Evolutionary conservation across 2,113 vertebrate genomes (phyloP), one percentile per base, ranked within the genome.

Genomic region (Cryptotis parvus): DNA sequence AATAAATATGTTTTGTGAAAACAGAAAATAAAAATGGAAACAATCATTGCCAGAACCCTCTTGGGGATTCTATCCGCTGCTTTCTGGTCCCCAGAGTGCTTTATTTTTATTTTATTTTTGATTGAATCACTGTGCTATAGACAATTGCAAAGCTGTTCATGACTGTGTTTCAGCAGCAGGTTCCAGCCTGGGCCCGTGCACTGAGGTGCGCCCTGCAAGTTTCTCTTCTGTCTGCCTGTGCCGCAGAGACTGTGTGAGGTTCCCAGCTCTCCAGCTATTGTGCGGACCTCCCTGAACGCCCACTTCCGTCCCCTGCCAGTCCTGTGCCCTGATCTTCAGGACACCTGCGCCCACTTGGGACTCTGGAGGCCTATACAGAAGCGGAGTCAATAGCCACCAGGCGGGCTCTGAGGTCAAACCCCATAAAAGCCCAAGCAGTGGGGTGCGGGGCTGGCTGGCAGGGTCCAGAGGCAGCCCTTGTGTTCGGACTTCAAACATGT

Each of bases 1-100:
- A 27, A 35, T 29, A 33, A 15, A 24, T 27, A 9, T 10, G 18
- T 58, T 65, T 89, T 1, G 1, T 73, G 43, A 89, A 84, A 69
- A 22, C 29, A 45, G 9, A 5, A 22, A 69, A 55, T 15, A n/a
- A 31, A 61, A 27, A 9, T 10, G 24, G 45, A n/a, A 68, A n/a
- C 39, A 6, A 0, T 3, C 8, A 14, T 16, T 39, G 61, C 41
- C 10, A 2, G 77, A 37, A 70, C 11, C 18, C 20, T 39, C 49
- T 9, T 0, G 1, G 26, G 11, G 58, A 9, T 0, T 61, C 66
- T 66, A 43, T 1, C 0, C 2, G 58, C 73, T 33, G 15, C 84
- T 66, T 35, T 27, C 66, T 29, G 37, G 27, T 45, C 29, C 0
- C 12, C 31, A 39, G 29, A 0, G 10, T 69, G 52, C 68, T 68